A percentile compares a stretch with the other conserved stretches of the same genome.
These are phyloP conservation scores for Drosophila limbata DNA, from an alignment of 2,888 invertebrate species.

Conservation along the genomic window DNA sequence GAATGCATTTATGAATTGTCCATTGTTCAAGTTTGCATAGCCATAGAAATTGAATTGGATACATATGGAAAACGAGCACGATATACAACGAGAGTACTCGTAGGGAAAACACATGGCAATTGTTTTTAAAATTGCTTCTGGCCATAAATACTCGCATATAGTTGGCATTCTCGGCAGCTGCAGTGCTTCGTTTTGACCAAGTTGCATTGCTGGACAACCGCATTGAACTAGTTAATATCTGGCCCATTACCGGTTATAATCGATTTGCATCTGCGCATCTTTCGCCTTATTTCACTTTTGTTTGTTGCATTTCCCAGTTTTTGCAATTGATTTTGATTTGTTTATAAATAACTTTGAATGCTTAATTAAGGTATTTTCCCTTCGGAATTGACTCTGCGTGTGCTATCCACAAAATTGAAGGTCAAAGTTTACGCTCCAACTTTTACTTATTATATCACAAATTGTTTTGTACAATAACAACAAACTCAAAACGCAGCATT, in stretches of 20 bases:
- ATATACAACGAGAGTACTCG: slow-evolving; percentile 2
- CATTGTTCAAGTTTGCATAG: slow-evolving; percentile 29
- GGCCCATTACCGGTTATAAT: slow-evolving; percentile 48
- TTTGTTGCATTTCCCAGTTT: slow-evolving; percentile 21
- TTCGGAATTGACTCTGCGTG: slow-evolving; percentile 23
- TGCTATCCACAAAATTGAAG: slow-evolving; percentile 23
- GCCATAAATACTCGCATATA: slow-evolving; percentile 22
- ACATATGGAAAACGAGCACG: slow-evolving; percentile 14
- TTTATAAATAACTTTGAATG: slow-evolving; percentile 39
- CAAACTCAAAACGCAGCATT: not conserved
- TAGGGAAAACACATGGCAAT: slow-evolving; percentile 29
- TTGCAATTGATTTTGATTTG: slow-evolving; percentile 59
- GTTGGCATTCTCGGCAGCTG: slow-evolving; percentile 42
- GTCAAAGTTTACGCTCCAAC: slow-evolving; percentile 22
- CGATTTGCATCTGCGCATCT: slow-evolving; percentile 22
- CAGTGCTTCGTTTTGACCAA: slow-evolving; percentile 50
- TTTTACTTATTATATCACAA: not conserved
- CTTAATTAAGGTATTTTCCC: slow-evolving; percentile 19
- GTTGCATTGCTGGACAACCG: slow-evolving; percentile 35
- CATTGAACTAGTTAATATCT: slow-evolving; percentile 52
- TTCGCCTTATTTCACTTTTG: not conserved
- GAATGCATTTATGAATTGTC: slow-evolving; percentile 16
- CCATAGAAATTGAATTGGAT: slow-evolving; percentile 26
- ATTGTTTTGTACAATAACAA: slow-evolving; percentile 1
- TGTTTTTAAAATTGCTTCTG: slow-evolving; percentile 33